Percentiles rank a stretch among this genome's conserved stretches.
These are phyloP conservation scores for Turritopsis rubra DNA, from an alignment of 30 jellyfish, hydroid and myxozoan genomes.

Conservation along the genomic window DNA sequence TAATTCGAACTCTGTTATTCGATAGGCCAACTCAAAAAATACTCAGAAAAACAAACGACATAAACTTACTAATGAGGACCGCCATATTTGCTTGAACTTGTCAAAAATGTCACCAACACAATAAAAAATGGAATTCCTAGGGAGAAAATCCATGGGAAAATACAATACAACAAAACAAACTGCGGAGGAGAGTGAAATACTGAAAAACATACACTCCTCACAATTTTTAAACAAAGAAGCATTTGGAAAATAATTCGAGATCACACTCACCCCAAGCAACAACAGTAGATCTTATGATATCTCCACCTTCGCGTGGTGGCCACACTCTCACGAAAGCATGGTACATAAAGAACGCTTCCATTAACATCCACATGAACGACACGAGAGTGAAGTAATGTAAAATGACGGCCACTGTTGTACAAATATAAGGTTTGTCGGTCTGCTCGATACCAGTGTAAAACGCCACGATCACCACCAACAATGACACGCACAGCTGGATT, in stretches of 20 bases:
- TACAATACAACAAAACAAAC: neutral
- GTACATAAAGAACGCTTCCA: conserved; percentile 95
- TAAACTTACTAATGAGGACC: conserved; percentile 84
- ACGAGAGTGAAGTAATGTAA: conserved; percentile 86
- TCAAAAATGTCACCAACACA: conserved; percentile 54
- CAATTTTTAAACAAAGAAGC: neutral
- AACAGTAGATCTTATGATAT: conserved; percentile 63
- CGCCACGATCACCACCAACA: conserved; percentile 70
- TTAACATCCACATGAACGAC: conserved; percentile 97
- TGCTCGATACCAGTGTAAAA: conserved; percentile 86
- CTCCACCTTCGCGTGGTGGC: conserved; percentile 99
- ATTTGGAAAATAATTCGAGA: neutral
- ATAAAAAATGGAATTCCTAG: conserved; percentile 86
- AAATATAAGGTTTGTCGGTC: conserved; percentile 54
- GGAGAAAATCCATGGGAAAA: too few species aligned
- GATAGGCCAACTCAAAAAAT: neutral
- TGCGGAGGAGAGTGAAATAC: neutral
- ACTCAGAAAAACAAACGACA: neutral
- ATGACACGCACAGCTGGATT: conserved; percentile 79
- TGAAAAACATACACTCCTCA: neutral
- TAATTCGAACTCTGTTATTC: too few species aligned
- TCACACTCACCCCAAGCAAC: conserved; percentile 93
- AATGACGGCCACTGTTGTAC: conserved; percentile 75
- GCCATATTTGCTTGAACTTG: conserved; percentile 60
- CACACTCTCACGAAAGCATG: conserved; percentile 96